Conservation (phyloP, 2,113 vertebrate species). For the Apaloderma vittatum region DNA sequence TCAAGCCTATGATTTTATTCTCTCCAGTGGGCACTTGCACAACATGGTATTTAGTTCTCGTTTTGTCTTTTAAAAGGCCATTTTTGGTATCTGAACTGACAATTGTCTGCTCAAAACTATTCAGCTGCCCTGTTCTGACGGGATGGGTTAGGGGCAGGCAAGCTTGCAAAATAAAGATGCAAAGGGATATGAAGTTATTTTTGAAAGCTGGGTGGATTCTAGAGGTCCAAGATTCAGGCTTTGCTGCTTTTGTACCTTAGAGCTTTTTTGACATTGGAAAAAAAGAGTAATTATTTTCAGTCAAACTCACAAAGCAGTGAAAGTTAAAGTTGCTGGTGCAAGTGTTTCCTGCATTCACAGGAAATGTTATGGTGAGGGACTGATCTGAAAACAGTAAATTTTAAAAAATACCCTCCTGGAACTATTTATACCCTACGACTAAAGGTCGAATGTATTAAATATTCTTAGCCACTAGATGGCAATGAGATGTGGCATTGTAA, state of each 20-base stretch:
- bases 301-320: not conserved
- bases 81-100: not conserved
- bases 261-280: not conserved
- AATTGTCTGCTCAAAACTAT: not conserved
- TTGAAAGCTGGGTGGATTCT: not conserved
- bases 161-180: not conserved
- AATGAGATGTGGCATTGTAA: not conserved
- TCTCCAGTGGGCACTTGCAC: not conserved
- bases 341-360: not conserved
- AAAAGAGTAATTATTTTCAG: not conserved
- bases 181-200: not conserved
- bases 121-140: not conserved
- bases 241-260: too few species aligned
- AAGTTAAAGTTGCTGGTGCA: not conserved
- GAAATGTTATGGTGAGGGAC: not conserved
- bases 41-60: not conserved
- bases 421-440: accelerated
- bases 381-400: not conserved
- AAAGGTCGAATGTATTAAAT: not conserved
- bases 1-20: slow-evolving; percentile 1
- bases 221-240: not conserved
- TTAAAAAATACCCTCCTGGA: not conserved
- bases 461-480: not conserved
- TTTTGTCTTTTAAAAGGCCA: not conserved
- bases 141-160: not conserved